Percentiles rank a stretch among this genome's conserved stretches.
Conservation (phyloP, 2,113 vertebrate genomes). For the Myodes glareolus region DNA sequence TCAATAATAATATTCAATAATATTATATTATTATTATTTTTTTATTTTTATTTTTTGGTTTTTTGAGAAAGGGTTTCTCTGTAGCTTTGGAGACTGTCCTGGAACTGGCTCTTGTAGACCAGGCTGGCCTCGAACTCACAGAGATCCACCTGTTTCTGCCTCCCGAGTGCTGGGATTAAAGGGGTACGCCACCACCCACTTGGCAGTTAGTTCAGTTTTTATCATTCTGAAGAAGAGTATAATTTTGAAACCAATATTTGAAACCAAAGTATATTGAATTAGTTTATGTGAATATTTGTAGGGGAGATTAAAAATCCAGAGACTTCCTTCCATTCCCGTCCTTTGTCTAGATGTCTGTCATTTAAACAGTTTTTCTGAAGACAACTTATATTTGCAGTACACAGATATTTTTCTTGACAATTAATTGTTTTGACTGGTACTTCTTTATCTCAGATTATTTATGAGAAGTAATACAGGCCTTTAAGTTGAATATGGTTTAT, state of each 20-base stretch:
- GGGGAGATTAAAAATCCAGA: conserved; percentile 30
- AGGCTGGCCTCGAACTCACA: too few relatives aligned
- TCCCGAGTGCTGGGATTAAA: too few relatives aligned
- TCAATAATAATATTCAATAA: too few relatives aligned
- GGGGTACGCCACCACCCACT: too few relatives aligned
- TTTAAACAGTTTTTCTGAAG: neutral
- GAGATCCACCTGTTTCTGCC: too few relatives aligned
- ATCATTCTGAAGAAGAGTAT: neutral
- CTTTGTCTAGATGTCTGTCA: conserved; percentile 17
- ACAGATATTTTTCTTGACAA: neutral
- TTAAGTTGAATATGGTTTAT: neutral
- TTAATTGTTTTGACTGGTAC: neutral
- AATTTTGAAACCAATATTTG: neutral
- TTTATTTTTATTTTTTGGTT: too few relatives aligned
- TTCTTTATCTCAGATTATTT: neutral
- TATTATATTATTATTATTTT: too few relatives aligned
- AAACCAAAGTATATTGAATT: conserved; percentile 20
- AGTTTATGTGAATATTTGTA: neutral
- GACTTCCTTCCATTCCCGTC: neutral
- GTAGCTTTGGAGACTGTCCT: too few relatives aligned
- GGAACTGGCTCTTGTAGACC: too few relatives aligned
- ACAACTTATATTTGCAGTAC: neutral
- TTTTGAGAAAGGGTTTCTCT: too few relatives aligned
- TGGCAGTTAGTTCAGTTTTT: neutral
- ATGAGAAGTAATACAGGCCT: neutral